Evolutionary conservation across 2,888 invertebrate genomes (phyloP).

Genomic region (Torymus tubicola): DNA sequence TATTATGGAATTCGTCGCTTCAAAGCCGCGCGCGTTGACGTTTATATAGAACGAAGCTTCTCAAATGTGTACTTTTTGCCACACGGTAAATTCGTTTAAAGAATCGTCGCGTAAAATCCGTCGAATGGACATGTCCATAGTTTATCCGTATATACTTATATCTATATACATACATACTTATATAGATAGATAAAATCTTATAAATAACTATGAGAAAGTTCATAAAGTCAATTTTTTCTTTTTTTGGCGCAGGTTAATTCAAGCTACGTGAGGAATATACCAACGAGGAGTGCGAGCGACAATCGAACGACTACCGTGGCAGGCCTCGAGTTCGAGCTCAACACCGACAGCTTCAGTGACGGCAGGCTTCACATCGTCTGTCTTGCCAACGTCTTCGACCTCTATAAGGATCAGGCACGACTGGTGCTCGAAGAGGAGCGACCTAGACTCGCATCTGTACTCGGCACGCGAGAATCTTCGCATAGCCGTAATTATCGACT

Average conservation of each 20-base stretch:
- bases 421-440: conserved; percentile 85
- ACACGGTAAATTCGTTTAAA: no score
- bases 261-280: conserved; percentile 66
- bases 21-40: no score
- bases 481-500: conserved; percentile 63
- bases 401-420: conserved; percentile 82
- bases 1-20: not conserved
- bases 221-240: not conserved
- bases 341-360: conserved; percentile 81
- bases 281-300: conserved; percentile 59
- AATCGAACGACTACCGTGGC: conserved; percentile 72
- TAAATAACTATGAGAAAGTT: no score
- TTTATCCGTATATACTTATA: no score
- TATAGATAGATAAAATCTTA: no score
- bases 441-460: conserved; percentile 85
- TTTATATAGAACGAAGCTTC: no score
- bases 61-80: no score
- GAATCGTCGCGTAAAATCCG: no score
- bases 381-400: conserved; percentile 83
- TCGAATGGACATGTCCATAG: no score
- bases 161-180: no score
- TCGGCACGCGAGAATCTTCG: conserved; percentile 83
- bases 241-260: conserved; percentile 71
- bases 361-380: conserved; percentile 83
- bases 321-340: conserved; percentile 82